Percentiles rank a stretch among this genome's conserved stretches.
Conservation (phyloP, 2,888 invertebrate species). For the Mechanitis mazaeus region DNA sequence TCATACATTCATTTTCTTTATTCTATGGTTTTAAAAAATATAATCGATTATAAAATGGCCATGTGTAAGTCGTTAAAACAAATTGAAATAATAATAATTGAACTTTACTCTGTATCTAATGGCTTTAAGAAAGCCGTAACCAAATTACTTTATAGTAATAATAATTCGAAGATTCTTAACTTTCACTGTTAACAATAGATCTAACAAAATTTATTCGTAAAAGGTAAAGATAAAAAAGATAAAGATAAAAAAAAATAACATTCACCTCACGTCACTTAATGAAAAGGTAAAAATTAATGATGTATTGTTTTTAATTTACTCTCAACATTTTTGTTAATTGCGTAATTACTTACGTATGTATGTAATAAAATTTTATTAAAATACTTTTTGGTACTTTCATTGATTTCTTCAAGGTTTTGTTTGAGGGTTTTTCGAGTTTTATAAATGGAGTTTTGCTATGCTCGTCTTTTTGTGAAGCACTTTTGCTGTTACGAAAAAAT, state of each 20-base stretch:
- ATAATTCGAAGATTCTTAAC: background rate
- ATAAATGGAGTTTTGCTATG: no score
- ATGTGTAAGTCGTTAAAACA: constrained; percentile 8
- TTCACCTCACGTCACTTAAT: constrained; percentile 20
- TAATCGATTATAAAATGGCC: background rate
- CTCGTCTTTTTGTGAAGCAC: no score
- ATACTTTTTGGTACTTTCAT: no score
- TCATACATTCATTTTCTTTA: no score
- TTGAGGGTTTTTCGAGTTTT: no score
- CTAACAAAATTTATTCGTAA: constrained; percentile 20
- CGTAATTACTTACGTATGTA: no score
- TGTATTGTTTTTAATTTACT: background rate
- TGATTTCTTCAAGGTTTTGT: no score
- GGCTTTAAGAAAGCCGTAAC: constrained; percentile 13
- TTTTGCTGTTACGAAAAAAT: no score
- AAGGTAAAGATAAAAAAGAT: constrained; percentile 15
- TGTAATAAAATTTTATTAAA: no score
- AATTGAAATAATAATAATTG: constrained; percentile 24
- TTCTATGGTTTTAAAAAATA: no score
- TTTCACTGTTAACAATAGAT: constrained; percentile 16
- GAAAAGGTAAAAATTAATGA: constrained; percentile 15
- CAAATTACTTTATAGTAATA: background rate
- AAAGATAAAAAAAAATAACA: constrained; percentile 20
- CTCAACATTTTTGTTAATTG: no score
- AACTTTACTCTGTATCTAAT: constrained; percentile 29